These are phyloP conservation scores for Magallana angulata DNA, from an alignment of 1,140 invertebrate species.

Conservation along the genomic window DNA sequence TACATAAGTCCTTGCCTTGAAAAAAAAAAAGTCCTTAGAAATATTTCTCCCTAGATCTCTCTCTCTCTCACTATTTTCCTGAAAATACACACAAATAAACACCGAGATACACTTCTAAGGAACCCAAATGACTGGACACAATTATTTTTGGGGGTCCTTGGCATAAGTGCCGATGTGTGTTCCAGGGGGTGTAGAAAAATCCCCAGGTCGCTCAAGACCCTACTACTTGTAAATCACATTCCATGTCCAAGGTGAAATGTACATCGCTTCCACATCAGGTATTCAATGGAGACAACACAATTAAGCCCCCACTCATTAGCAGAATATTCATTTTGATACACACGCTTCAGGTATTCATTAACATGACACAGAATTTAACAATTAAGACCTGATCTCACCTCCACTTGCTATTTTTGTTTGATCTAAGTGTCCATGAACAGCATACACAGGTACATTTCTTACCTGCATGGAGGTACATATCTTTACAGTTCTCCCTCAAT, in stretches of 20 bases:
- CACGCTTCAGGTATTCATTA: neutral
- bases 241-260: neutral
- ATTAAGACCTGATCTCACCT: neutral
- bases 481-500: conserved; percentile 19
- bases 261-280: conserved; percentile 13
- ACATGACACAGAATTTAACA: neutral
- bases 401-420: neutral
- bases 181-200: neutral
- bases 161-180: neutral
- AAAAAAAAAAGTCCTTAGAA: no score
- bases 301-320: neutral
- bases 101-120: neutral
- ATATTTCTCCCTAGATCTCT: no score
- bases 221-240: neutral
- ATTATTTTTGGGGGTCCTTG: neutral
- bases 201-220: neutral
- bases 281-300: neutral
- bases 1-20: neutral
- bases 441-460: neutral
- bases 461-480: neutral
- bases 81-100: no score
- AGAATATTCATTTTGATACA: neutral
- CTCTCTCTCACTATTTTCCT: neutral
- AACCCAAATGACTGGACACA: neutral
- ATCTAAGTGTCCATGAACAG: neutral